Evolutionary conservation across 1,140 invertebrate genomes (phyloP).

Genomic region (Planococcus citri): DNA sequence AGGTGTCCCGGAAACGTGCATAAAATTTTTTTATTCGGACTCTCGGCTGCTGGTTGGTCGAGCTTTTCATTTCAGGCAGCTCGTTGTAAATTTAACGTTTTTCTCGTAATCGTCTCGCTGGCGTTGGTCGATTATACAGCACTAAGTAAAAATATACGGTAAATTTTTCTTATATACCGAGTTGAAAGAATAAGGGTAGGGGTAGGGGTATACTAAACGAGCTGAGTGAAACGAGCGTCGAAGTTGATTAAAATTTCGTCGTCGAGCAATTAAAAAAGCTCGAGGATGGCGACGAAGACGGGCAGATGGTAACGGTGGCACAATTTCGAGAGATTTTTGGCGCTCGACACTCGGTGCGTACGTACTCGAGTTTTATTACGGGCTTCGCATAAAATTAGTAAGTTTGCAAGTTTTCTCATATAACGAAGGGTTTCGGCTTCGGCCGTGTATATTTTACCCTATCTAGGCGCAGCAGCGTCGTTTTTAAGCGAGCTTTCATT

Average conservation of each 20-base stretch:
- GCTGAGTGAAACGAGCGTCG: too few species aligned
- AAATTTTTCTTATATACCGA: too few species aligned
- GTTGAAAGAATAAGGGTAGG: too few species aligned
- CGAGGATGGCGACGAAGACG: not conserved
- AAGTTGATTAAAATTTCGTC: constrained; percentile 17
- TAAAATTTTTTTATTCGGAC: too few species aligned
- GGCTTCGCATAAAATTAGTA: constrained; percentile 14
- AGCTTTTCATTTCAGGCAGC: too few species aligned
- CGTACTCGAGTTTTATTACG: constrained; percentile 15
- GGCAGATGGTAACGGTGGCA: not conserved
- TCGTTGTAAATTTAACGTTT: too few species aligned
- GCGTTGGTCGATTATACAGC: too few species aligned
- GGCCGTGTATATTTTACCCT: not conserved
- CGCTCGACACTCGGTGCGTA: not conserved
- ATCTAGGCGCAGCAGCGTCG: not conserved
- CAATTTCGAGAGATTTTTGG: not conserved
- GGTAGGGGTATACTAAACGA: too few species aligned
- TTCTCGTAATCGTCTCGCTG: too few species aligned
- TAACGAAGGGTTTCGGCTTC: not conserved
- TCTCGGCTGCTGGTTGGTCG: too few species aligned
- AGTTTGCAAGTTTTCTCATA: constrained; percentile 14
- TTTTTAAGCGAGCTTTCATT: constrained; percentile 4
- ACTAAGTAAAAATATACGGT: too few species aligned
- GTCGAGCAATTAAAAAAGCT: not conserved
- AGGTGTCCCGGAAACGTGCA: too few species aligned